Evolutionary conservation across 2,888 invertebrate genomes (phyloP).

Genomic region (Aphrophora alni): DNA sequence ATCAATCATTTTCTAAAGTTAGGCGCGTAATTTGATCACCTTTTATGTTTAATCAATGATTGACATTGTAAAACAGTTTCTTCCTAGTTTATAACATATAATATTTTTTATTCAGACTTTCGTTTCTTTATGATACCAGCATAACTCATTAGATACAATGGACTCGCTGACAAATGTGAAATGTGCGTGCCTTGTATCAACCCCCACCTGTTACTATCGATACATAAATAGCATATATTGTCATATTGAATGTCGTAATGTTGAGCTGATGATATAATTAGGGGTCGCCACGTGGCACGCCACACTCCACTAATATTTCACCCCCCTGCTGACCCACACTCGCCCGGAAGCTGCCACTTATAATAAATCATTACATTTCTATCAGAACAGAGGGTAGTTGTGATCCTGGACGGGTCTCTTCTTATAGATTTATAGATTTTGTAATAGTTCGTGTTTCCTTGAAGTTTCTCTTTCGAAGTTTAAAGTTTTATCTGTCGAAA

Average conservation of each 20-base stretch:
- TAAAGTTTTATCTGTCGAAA: too few species aligned
- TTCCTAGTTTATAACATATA: too few species aligned
- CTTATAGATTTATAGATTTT: too few species aligned
- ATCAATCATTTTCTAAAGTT: too few species aligned
- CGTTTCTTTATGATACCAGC: background rate
- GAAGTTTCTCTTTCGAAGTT: too few species aligned
- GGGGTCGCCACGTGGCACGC: conserved; percentile 1
- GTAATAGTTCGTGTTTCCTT: too few species aligned
- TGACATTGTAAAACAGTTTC: too few species aligned
- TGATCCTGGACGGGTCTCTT: background rate
- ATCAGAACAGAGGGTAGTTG: background rate
- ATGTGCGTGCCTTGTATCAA: background rate
- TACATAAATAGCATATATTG: conserved; percentile 4
- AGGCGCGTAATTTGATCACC: too few species aligned
- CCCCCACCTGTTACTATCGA: background rate
- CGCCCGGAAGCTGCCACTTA: background rate
- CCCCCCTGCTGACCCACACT: background rate
- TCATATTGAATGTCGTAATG: conserved; percentile 6
- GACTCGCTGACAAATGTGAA: background rate
- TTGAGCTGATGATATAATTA: background rate
- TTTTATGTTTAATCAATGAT: too few species aligned
- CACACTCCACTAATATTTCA: background rate
- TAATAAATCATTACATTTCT: background rate
- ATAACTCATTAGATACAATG: background rate
- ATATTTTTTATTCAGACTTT: background rate